Conservation (phyloP, 2,797 vertebrate species). For the Clamator glandarius region DNA sequence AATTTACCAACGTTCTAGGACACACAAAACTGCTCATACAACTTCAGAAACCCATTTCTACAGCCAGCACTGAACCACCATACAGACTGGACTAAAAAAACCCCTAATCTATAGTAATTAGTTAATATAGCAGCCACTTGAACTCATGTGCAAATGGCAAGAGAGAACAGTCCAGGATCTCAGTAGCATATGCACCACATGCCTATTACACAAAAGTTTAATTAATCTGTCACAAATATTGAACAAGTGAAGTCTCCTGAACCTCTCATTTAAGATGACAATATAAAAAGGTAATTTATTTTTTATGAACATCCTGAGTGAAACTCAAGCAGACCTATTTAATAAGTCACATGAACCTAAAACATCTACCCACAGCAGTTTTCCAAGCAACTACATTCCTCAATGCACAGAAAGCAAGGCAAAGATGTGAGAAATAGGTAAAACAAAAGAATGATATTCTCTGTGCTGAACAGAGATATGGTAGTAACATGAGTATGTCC, state of each 20-base stretch:
- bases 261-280: neutral
- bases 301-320: neutral
- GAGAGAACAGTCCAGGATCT: neutral
- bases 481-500: neutral
- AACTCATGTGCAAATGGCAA: neutral
- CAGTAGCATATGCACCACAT: neutral
- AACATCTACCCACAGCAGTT: neutral
- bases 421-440: neutral
- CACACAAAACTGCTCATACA: neutral
- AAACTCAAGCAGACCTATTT: neutral
- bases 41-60: neutral
- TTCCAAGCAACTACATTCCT: neutral
- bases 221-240: neutral
- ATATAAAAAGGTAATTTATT: neutral
- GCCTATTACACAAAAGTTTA: neutral
- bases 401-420: neutral
- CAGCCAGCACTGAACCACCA: neutral
- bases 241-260: neutral
- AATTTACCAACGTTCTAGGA: neutral
- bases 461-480: neutral
- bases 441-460: neutral
- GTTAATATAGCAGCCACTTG: neutral
- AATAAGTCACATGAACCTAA: neutral
- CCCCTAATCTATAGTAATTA: neutral
- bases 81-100: neutral